A percentile compares a stretch with the other conserved stretches of the same genome.
phyloP scores from a whole-genome alignment of 2,888 invertebrate species.

The Acleris laterana region DNA sequence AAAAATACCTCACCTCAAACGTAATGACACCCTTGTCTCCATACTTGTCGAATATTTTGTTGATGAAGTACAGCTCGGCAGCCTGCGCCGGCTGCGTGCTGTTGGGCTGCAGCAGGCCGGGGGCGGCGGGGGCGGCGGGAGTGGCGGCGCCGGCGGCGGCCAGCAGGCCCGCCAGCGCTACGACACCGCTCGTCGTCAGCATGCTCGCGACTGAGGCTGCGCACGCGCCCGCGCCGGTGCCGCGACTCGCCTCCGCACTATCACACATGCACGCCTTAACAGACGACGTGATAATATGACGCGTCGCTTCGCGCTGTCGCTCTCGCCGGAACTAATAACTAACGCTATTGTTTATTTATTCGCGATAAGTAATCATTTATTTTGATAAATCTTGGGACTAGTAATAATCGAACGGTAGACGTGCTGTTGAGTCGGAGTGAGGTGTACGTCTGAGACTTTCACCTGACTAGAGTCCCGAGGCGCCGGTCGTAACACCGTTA shows the following conservation, averaged over 20 bases:
- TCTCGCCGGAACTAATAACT: constrained; percentile 42
- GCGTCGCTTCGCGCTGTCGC: constrained; percentile 57
- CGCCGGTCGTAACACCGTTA: constrained; percentile 73
- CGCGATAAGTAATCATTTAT: constrained; percentile 54
- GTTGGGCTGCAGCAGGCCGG: constrained; percentile 45
- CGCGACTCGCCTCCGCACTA: constrained; percentile 67
- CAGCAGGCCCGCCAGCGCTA: constrained; percentile 57
- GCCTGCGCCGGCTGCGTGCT: constrained; percentile 52
- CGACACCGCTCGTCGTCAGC: constrained; percentile 66
- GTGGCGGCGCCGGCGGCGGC: constrained; percentile 51
- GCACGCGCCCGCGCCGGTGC: constrained; percentile 53
- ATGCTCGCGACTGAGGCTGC: constrained; percentile 67
- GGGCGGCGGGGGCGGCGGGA: constrained; percentile 38
- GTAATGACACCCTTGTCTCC: constrained; percentile 83
- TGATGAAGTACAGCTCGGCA: constrained; percentile 78
- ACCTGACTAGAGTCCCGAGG: constrained; percentile 66
- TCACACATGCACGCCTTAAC: constrained; percentile 59
- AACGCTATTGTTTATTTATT: constrained; percentile 72
- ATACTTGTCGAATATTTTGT: constrained; percentile 84
- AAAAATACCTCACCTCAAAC: constrained; percentile 73
- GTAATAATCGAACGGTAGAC: constrained; percentile 46
- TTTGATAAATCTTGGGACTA: constrained; percentile 53
- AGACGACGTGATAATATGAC: constrained; percentile 58
- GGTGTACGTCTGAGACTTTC: constrained; percentile 79
- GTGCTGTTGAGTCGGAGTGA: constrained; percentile 66